phyloP scores from a whole-genome alignment of 2,113 vertebrate genomes.

The Patagioenas fasciata region DNA sequence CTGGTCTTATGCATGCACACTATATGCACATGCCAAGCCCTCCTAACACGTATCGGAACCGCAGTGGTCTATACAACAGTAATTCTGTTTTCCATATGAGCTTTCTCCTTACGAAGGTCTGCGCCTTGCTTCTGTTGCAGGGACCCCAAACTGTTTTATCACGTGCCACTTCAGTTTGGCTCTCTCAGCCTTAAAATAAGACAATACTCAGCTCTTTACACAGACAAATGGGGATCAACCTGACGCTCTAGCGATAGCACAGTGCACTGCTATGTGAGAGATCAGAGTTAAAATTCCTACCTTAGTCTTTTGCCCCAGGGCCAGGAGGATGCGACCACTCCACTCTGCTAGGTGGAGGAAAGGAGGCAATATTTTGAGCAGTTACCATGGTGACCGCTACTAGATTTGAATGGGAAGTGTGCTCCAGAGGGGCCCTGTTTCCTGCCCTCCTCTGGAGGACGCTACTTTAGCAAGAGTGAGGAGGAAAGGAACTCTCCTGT shows the following conservation, averaged over 20 bases:
- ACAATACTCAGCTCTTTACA: not conserved
- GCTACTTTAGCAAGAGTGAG: constrained; percentile 54
- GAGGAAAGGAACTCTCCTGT: constrained; percentile 44
- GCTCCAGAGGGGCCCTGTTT: constrained; percentile 53
- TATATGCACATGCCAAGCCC: constrained; percentile 13
- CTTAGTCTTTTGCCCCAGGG: constrained; percentile 62
- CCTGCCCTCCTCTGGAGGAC: constrained; percentile 44
- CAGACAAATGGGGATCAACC: not conserved
- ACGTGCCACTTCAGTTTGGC: not conserved
- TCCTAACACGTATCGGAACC: not conserved
- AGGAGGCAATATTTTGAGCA: constrained; percentile 62
- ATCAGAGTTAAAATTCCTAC: constrained; percentile 50
- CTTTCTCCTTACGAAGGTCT: not conserved
- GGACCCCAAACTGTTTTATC: not conserved
- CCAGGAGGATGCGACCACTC: constrained; percentile 49
- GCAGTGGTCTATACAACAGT: not conserved
- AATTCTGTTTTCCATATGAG: not conserved
- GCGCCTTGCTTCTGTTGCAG: not conserved
- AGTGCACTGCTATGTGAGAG: constrained; percentile 33
- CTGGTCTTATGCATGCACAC: not conserved
- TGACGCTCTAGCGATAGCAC: not conserved
- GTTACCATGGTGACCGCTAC: constrained; percentile 53
- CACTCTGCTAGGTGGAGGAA: constrained; percentile 63
- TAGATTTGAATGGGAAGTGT: constrained; percentile 54
- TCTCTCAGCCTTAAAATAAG: constrained; percentile 2